A percentile compares a stretch with the other conserved stretches of the same genome.
phyloP scores from a whole-genome alignment of 2,888 invertebrate genomes.

The Pimpla rufipes region DNA sequence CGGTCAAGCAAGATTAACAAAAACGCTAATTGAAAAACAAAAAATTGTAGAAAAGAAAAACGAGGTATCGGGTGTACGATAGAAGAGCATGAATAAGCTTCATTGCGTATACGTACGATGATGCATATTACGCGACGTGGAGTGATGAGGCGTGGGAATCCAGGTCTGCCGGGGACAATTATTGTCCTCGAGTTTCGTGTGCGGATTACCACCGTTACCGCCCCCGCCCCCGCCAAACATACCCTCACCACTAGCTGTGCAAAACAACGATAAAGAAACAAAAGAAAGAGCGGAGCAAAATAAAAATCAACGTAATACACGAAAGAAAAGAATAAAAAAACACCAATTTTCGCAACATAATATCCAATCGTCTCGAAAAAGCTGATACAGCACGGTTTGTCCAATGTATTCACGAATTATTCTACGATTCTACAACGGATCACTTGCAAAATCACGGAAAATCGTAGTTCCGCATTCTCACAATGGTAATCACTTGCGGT shows the following conservation, averaged over 20 bases:
- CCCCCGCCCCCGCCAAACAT: constrained; percentile 82
- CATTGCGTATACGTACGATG: constrained; percentile 82
- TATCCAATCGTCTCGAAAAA: not conserved
- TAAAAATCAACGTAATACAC: constrained; percentile 26
- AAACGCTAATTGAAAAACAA: constrained; percentile 34
- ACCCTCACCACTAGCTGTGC: constrained; percentile 84
- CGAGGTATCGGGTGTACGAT: constrained; percentile 8
- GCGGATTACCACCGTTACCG: constrained; percentile 82
- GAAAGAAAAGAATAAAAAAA: not conserved
- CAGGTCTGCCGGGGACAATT: constrained; percentile 82
- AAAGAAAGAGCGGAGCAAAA: constrained; percentile 54
- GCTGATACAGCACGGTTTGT: not conserved
- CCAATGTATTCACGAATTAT: not conserved
- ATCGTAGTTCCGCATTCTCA: not conserved
- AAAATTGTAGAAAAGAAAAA: constrained; percentile 1
- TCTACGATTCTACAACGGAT: constrained; percentile 8
- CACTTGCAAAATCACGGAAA: not conserved
- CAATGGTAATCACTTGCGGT: not conserved
- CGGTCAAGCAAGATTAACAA: constrained; percentile 5
- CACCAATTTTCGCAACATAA: constrained; percentile 24
- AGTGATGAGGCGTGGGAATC: constrained; percentile 84
- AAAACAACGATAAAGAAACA: constrained; percentile 78
- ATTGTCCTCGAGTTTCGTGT: constrained; percentile 83
- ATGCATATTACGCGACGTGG: constrained; percentile 83
- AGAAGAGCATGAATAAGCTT: constrained; percentile 66